Base-by-base conservation (phyloP, 2,888 invertebrate genomes). In the Ornithoptera alexandrae region DNA sequence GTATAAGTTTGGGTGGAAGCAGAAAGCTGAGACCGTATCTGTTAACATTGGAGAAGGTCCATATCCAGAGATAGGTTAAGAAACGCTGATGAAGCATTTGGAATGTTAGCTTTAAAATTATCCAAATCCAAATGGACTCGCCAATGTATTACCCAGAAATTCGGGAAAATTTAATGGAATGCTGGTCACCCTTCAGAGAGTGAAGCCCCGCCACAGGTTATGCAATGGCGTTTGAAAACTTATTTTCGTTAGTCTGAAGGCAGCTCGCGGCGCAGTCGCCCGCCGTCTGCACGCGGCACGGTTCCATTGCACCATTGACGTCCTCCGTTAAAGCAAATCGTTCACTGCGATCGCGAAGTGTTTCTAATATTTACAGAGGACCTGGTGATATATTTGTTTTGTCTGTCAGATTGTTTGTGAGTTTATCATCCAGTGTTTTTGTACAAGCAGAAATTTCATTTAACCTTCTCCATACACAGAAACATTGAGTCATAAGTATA, bases 131-230 rank as follows among this genome's bases (percentile, higher is more conserved):
- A 6, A 0, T 39, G 10, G 8, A 10, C 8, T 39, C 7, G 8
- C 39, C 1, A 10, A 39, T 10, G 39, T 39, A 59, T 22, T 59
- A n/a, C 50, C 46, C 2, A 46, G 20, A 59, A 17, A 46, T 42
- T 61, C 56, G 36, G 65, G 68, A 62, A 65, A 75, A 30, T 80
- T 78, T 77, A 30, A 70, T 81, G 79, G 84, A 81, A 82, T 74
- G 60, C 70, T 83, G 67, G 85, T 69, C 79, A 77, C 80, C 73
- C 69, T 75, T 79, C 77, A 72, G 74, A 74, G 76, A 77, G 75
- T 82, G 79, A 84, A 91, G 92, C 92, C 91, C 90, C 89, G 88
- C 88, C 85, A 78, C 85, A 86, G 83, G 86, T 92, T 92, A 90
- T 87, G 91, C 90, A 92, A 92, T 82, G 82, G 77, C 80, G 83